A percentile compares a stretch with the other conserved stretches of the same genome.
Evolutionary conservation across 2,113 vertebrate species (phyloP).

Genomic region (Lathamus discolor): DNA sequence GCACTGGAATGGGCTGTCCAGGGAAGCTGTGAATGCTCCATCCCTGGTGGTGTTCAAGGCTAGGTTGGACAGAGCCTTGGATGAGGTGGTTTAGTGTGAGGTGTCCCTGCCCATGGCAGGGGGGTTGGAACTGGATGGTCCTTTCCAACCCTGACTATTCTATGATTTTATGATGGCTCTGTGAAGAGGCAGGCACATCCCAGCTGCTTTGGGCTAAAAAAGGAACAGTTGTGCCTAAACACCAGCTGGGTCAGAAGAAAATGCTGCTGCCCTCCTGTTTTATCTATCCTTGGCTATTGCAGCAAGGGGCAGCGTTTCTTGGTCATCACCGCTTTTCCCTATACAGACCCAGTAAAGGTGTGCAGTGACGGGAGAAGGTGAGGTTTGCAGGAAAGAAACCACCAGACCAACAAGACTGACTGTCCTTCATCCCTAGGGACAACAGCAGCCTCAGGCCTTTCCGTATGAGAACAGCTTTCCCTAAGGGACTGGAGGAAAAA

Average conservation of each 20-base stretch:
- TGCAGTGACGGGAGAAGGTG: neutral
- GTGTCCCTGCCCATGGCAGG: no score
- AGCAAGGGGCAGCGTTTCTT: neutral
- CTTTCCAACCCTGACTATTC: no score
- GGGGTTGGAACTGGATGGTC: no score
- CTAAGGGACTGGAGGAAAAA: neutral
- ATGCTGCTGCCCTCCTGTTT: neutral
- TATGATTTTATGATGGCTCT: neutral
- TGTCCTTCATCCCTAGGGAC: neutral
- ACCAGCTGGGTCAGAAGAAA: neutral
- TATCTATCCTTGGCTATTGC: neutral
- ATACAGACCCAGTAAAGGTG: neutral
- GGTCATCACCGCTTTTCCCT: neutral
- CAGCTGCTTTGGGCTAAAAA: slow-evolving; percentile 18
- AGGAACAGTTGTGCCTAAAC: neutral
- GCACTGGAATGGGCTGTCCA: no score
- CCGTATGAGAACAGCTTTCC: neutral
- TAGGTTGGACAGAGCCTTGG: no score
- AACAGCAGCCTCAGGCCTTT: neutral
- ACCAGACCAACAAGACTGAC: neutral
- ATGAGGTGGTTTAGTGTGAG: no score
- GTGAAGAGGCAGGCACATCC: neutral
- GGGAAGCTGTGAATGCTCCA: no score
- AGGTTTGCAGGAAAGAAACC: neutral
- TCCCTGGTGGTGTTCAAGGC: no score